Conservation (phyloP, 1,140 invertebrate species). For the Caenorhabditis briggsae region DNA sequence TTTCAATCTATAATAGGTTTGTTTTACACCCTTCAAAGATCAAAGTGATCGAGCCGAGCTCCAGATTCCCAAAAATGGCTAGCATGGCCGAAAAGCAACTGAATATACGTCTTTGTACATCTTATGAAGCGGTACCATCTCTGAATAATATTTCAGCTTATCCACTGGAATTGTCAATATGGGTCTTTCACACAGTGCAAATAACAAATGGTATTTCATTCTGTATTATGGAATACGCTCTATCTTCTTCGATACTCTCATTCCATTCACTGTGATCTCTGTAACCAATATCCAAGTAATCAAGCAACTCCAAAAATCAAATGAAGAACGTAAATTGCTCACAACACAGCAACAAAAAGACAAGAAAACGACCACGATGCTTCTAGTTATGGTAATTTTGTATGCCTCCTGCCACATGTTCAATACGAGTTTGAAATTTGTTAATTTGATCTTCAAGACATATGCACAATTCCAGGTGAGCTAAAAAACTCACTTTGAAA, state of each 20-base stretch:
- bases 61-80: no score
- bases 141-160: background rate
- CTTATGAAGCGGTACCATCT: no score
- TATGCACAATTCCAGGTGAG: constrained; percentile 5
- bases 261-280: constrained; percentile 14
- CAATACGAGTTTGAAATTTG: constrained; percentile 44
- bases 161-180: constrained; percentile 32
- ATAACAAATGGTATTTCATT: constrained; percentile 31
- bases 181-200: constrained; percentile 7
- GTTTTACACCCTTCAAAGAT: no score
- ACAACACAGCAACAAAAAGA: constrained; percentile 48
- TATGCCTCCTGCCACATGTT: constrained; percentile 46
- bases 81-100: no score
- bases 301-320: constrained; percentile 14
- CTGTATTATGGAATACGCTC: constrained; percentile 41
- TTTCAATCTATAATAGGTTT: no score
- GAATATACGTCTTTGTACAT: no score
- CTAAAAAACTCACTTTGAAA: no score
- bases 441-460: constrained; percentile 28
- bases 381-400: constrained; percentile 31
- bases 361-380: constrained; percentile 33
- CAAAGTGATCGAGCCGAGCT: no score
- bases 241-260: constrained; percentile 17
- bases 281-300: constrained; percentile 46
- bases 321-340: constrained; percentile 32